These are phyloP conservation scores for Gopherus evgoodei DNA, from an alignment of 2,113 vertebrate genomes.

Conservation along the genomic window DNA sequence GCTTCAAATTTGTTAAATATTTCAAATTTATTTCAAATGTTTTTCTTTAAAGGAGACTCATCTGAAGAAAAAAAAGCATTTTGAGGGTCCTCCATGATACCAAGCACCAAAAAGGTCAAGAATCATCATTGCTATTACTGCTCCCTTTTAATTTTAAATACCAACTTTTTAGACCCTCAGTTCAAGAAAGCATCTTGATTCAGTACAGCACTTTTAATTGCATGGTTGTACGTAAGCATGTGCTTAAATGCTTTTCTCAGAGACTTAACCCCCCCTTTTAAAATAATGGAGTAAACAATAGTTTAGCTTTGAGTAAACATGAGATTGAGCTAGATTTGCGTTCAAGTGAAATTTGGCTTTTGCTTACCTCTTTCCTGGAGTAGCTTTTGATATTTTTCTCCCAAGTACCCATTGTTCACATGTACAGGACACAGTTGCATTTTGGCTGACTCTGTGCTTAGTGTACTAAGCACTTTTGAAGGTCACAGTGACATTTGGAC, in stretches of 20 bases:
- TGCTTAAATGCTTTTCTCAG: neutral
- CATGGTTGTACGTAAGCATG: fast-evolving
- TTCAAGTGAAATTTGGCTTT: neutral
- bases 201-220: fast-evolving
- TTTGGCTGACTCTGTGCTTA: neutral
- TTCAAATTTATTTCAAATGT: neutral
- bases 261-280: neutral
- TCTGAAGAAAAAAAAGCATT: neutral
- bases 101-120: neutral
- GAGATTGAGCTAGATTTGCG: neutral
- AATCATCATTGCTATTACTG: neutral
- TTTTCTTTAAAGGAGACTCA: neutral
- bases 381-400: fast-evolving
- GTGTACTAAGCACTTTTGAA: neutral
- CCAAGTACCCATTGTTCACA: neutral
- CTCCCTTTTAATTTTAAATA: neutral
- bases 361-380: neutral
- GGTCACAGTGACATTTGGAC: slow-evolving; percentile 58
- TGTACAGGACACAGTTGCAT: fast-evolving
- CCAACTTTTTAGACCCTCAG: neutral
- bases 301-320: fast-evolving
- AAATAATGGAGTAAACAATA: neutral
- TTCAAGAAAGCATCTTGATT: neutral
- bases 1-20: neutral
- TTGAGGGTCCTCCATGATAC: neutral